Conservation (phyloP, 2,113 vertebrate species). For the Chaetorhynchus papuensis region DNA sequence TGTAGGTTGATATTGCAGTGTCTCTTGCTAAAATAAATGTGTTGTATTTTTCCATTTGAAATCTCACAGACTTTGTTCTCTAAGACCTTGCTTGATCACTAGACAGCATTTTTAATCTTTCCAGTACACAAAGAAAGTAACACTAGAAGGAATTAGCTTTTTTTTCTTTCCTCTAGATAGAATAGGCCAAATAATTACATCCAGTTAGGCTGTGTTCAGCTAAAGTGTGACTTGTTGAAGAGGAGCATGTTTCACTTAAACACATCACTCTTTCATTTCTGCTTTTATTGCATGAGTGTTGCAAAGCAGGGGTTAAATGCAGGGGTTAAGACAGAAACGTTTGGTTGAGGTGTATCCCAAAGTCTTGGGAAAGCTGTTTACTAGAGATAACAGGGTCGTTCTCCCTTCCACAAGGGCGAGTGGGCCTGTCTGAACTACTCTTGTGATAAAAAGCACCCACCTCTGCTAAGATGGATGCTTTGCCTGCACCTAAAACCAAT, state of each 20-base stretch:
- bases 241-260: neutral
- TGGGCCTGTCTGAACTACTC: neutral
- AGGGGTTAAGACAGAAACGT: neutral
- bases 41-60: neutral
- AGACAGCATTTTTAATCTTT: neutral
- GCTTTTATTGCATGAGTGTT: neutral
- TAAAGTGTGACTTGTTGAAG: neutral
- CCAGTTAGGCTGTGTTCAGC: neutral
- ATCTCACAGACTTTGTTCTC: neutral
- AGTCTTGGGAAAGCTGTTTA: conserved; percentile 2
- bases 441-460: neutral
- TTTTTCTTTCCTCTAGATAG: neutral
- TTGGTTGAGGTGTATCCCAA: neutral
- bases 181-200: neutral
- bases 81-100: neutral
- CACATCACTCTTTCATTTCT: neutral
- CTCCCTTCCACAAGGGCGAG: neutral
- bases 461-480: neutral
- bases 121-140: neutral
- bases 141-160: neutral
- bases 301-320: neutral
- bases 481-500: neutral
- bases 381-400: conserved; percentile 17
- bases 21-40: neutral
- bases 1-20: accelerated